phyloP scores from a whole-genome alignment of 2,113 vertebrate genomes.

The Podiceps cristatus region DNA sequence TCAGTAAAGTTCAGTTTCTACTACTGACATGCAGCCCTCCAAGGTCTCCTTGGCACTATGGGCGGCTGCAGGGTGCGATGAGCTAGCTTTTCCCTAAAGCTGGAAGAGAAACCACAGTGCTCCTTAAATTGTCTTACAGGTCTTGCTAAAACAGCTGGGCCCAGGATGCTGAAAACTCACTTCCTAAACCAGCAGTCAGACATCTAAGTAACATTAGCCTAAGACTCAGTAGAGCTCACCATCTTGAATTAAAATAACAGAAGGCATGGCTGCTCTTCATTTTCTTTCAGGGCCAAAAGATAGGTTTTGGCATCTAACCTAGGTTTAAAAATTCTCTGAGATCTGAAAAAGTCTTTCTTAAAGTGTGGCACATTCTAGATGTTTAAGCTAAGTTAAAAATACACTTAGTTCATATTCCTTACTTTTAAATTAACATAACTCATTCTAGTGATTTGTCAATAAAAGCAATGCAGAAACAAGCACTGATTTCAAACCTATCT shows the following conservation, averaged over 20 bases:
- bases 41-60: not conserved
- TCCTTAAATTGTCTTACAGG: not conserved
- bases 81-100: not conserved
- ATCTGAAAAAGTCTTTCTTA: not conserved
- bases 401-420: not conserved
- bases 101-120: not conserved
- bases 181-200: not conserved
- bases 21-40: not conserved
- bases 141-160: not conserved
- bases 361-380: not conserved
- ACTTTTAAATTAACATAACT: not conserved
- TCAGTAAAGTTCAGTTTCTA: not conserved
- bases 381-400: not conserved
- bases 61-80: not conserved
- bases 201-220: not conserved
- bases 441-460: not conserved
- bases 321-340: not conserved
- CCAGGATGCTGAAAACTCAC: not conserved
- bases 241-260: not conserved
- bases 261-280: not conserved
- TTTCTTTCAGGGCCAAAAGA: not conserved
- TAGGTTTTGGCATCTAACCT: not conserved
- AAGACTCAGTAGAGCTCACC: not conserved
- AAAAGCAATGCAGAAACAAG: not conserved
- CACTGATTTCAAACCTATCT: not conserved